Percentiles rank a stretch among this genome's conserved stretches.
Conservation (phyloP, 2,113 vertebrate genomes). For the Eclectus roratus region DNA sequence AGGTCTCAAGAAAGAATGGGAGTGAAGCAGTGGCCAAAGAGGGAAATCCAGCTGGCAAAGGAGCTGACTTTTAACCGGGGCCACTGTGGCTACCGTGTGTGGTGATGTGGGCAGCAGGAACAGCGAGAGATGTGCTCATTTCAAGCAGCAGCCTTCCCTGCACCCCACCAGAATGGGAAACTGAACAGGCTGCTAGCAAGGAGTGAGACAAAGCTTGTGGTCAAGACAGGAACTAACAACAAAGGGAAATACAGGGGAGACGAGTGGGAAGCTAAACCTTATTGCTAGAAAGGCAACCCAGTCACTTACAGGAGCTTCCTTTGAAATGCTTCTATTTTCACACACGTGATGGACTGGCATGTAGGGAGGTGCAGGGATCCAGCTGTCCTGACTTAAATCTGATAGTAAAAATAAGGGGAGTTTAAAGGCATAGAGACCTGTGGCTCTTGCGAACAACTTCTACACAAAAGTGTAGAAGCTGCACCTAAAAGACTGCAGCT, state of each 20-base stretch:
- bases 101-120: neutral
- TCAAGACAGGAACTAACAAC: constrained; percentile 13
- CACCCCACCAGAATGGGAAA: neutral
- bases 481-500: neutral
- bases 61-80: neutral
- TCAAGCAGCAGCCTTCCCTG: neutral
- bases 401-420: neutral
- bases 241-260: constrained; percentile 26
- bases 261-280: neutral
- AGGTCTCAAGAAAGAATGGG: neutral
- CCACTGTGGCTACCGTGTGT: neutral
- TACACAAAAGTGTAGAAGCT: neutral
- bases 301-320: neutral
- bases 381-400: neutral
- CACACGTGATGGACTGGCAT: neutral
- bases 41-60: neutral
- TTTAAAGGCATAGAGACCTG: neutral
- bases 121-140: neutral
- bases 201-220: neutral
- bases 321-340: constrained; percentile 21
- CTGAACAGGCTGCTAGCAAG: neutral
- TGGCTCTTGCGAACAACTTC: neutral
- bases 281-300: constrained; percentile 49
- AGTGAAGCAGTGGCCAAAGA: neutral
- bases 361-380: neutral